A percentile compares a stretch with the other conserved stretches of the same genome.
phyloP scores from a whole-genome alignment of 2,797 vertebrate species.

The Xyrichtys novacula region DNA sequence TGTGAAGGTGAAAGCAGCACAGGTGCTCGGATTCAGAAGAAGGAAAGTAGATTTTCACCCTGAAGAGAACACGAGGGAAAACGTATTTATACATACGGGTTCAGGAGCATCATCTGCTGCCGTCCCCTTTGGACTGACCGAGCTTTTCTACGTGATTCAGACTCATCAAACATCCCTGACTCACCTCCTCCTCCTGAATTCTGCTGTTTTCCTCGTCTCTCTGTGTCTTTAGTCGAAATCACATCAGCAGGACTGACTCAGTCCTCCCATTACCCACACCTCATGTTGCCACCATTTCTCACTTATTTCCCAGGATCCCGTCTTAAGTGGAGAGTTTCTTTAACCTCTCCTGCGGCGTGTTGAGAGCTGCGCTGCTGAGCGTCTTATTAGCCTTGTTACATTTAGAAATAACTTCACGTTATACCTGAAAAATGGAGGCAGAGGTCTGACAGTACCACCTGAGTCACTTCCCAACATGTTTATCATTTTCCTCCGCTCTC shows the following conservation, averaged over 20 bases:
- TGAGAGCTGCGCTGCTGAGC: neutral
- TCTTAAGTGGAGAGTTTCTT: slow-evolving; percentile 1
- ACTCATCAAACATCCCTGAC: too few relatives aligned
- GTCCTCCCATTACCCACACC: slow-evolving; percentile 49
- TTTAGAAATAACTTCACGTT: slow-evolving; percentile 26
- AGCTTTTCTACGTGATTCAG: too few relatives aligned
- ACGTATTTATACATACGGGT: too few relatives aligned
- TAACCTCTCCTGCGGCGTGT: slow-evolving; percentile 2
- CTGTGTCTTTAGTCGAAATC: slow-evolving; percentile 34
- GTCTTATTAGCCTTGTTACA: neutral
- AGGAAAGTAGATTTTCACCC: too few relatives aligned
- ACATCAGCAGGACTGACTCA: slow-evolving; percentile 47
- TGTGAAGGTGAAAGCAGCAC: neutral
- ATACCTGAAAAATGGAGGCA: neutral
- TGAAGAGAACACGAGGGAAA: too few relatives aligned
- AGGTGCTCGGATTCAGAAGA: neutral
- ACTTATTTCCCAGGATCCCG: slow-evolving; percentile 44
- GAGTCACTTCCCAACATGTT: slow-evolving; percentile 11
- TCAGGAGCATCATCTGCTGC: too few relatives aligned
- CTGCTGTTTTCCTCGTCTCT: too few relatives aligned
- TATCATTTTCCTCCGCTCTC: slow-evolving; percentile 4
- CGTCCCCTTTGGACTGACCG: too few relatives aligned
- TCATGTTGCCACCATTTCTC: slow-evolving; percentile 37
- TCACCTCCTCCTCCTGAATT: too few relatives aligned
- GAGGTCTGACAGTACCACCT: slow-evolving; percentile 4